A percentile compares a stretch with the other conserved stretches of the same genome.
These are phyloP conservation scores for Cremastobaeus sp. DNA, from an alignment of 2,888 invertebrate genomes.

Conservation along the genomic window DNA sequence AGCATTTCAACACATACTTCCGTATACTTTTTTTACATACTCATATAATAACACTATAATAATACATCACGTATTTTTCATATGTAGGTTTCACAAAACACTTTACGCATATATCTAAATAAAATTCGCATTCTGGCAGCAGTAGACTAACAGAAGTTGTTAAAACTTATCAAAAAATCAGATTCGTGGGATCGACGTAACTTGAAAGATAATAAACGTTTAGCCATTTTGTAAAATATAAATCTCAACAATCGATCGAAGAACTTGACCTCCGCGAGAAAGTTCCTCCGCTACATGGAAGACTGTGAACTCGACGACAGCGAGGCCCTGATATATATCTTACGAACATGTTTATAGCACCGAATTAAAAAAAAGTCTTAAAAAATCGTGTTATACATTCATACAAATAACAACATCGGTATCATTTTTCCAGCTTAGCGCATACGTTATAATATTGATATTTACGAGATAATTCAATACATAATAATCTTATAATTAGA, in stretches of 20 bases:
- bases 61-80: constrained; percentile 52
- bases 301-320: constrained; percentile 38
- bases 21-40: constrained; percentile 68
- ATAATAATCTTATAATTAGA: constrained; percentile 47
- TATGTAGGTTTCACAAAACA: constrained; percentile 31
- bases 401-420: constrained; percentile 46
- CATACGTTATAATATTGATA: constrained; percentile 38
- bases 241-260: neutral
- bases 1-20: constrained; percentile 66
- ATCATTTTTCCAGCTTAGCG: constrained; percentile 26
- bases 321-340: constrained; percentile 15
- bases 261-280: constrained; percentile 3
- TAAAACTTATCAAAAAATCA: constrained; percentile 24
- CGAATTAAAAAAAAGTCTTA: constrained; percentile 48
- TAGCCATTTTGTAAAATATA: constrained; percentile 1
- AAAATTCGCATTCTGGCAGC: constrained; percentile 22
- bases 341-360: constrained; percentile 45
- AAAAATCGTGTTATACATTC: constrained; percentile 30
- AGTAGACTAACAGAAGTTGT: constrained; percentile 12
- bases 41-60: constrained; percentile 65
- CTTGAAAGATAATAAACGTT: constrained; percentile 20
- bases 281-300: constrained; percentile 45
- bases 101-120: constrained; percentile 24
- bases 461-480: constrained; percentile 32
- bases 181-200: constrained; percentile 30